Base-by-base conservation (phyloP, 1,140 invertebrate genomes). In the Plectus sambesii region DNA sequence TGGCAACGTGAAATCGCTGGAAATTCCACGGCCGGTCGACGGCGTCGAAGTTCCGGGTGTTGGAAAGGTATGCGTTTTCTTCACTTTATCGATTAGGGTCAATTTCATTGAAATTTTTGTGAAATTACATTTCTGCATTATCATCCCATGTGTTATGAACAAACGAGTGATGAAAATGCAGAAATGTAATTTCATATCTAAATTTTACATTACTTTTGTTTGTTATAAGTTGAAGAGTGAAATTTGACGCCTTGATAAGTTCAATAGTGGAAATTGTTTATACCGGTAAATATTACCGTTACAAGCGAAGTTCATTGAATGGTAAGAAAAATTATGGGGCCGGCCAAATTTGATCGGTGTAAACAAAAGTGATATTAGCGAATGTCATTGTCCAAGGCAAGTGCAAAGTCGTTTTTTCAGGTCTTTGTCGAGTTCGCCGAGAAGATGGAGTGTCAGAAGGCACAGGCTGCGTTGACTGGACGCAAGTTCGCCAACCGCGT, bases 381-480 rank as follows among this genome's bases (percentile, higher is more conserved):
- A n/a, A n/a, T n/a, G n/a, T n/a, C n/a, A n/a, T n/a, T n/a, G n/a
- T n/a, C n/a, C n/a, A n/a, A n/a, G n/a, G n/a, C n/a, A n/a, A n/a
- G n/a, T n/a, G n/a, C n/a, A 80, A 47, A 27, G n/a, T 53, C 23
- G 12, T 17, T 47, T 41, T 64, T 66, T 4, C 70, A 87, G 83
- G 88, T 98, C 20, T 98, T 94, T 75, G 87, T 99, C 12, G 93
- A 99, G 74, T 99, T 98, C 71, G 87, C 85, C 73, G 87, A 86
- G 46, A 81, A 90, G 33, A 79, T 84, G 20, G 93, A 98, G 61
- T 96, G 92, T 72, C 92, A 98, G 70, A 94, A 93, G 67, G 94
- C 93, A 3, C 93, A 98, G 71, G 90, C 97, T 66, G 86, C 88
- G 2, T 75, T 99, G 2, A 92, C 94, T 35, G 94, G 94, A 40